Percentiles rank a stretch among this genome's conserved stretches.
Evolutionary conservation across 64 coral and sea anemone species (phyloP).

Genomic region (Pocillopora verrucosa): DNA sequence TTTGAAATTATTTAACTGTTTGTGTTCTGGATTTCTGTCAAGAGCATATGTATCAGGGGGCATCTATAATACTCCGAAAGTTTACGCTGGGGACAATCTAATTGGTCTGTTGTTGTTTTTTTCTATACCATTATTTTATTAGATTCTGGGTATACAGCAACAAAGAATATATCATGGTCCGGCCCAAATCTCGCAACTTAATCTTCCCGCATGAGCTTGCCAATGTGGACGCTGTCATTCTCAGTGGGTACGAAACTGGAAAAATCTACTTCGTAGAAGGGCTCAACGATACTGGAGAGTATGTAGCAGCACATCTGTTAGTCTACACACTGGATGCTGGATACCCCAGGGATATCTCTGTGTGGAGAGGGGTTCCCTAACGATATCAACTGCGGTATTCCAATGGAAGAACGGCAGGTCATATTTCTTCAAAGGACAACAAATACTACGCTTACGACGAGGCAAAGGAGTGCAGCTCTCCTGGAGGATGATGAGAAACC

Average conservation of each 20-base stretch:
- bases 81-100: not conserved
- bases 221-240: constrained; percentile 41
- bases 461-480: not conserved
- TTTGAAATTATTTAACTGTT: too few relatives aligned
- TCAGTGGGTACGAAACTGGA: constrained; percentile 50
- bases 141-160: constrained; percentile 31
- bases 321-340: not conserved
- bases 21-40: too few relatives aligned
- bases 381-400: constrained; percentile 22
- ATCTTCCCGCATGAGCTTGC: constrained; percentile 9
- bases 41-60: too few relatives aligned
- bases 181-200: not conserved
- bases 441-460: constrained; percentile 32
- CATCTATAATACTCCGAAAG: not conserved
- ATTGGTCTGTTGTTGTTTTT: not conserved
- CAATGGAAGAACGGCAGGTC: constrained; percentile 45
- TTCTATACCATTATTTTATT: not conserved
- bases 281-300: constrained; percentile 44
- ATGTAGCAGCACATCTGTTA: not conserved
- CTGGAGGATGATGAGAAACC: constrained; percentile 1
- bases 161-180: constrained; percentile 3
- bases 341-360: constrained; percentile 34
- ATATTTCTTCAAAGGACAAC: constrained; percentile 35
- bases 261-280: constrained; percentile 57
- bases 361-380: constrained; percentile 41